Percentiles rank a stretch among this genome's conserved stretches.
These are phyloP conservation scores for Dromococcyx pavoninus DNA, from an alignment of 2,797 vertebrate genomes.

Conservation along the genomic window DNA sequence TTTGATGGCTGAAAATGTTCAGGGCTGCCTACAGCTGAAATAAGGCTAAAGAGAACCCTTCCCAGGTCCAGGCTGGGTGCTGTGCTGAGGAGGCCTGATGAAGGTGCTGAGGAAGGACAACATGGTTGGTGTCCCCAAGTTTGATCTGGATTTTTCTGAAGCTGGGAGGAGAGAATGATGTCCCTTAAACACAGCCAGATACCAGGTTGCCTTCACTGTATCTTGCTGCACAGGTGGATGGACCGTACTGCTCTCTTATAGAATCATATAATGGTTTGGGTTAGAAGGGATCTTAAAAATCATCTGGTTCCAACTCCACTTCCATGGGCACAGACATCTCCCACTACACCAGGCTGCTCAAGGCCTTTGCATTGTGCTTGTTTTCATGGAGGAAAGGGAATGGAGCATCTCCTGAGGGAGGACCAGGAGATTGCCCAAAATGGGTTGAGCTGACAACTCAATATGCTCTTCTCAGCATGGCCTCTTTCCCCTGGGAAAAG, in stretches of 20 bases:
- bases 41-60: neutral
- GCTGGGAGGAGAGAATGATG: neutral
- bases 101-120: neutral
- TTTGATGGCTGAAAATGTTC: neutral
- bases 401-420: neutral
- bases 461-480: neutral
- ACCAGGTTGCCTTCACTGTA: neutral
- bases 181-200: neutral
- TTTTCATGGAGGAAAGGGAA: neutral
- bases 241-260: accelerated
- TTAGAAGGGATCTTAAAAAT: no score
- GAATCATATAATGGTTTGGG: no score
- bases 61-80: neutral
- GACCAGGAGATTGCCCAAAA: neutral
- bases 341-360: no score
- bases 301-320: no score
- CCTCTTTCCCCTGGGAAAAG: neutral
- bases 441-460: neutral
- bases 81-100: neutral
- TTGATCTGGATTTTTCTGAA: neutral
- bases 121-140: neutral
- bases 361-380: neutral
- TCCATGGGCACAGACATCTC: no score
- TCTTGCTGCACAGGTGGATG: neutral
- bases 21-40: neutral